These are phyloP conservation scores for Arvicanthis niloticus DNA, from an alignment of 2,113 vertebrate species.

Conservation along the genomic window DNA sequence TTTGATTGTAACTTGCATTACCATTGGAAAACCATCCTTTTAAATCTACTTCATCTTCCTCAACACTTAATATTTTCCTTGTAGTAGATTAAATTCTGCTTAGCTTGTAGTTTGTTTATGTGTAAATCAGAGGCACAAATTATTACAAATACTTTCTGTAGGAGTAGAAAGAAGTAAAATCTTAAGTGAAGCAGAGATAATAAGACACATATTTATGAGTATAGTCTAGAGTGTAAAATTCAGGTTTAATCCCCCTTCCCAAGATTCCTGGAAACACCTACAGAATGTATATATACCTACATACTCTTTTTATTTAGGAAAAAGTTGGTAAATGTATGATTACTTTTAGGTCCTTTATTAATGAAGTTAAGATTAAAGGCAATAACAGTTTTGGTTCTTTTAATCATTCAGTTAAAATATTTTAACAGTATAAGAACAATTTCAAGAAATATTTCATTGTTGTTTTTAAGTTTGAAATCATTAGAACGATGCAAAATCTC, in stretches of 20 bases:
- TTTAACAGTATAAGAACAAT: not conserved
- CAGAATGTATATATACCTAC: too few species aligned
- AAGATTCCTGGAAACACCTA: not conserved
- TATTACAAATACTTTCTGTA: not conserved
- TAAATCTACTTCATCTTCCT: too few species aligned
- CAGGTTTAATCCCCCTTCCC: not conserved
- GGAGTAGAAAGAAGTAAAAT: not conserved
- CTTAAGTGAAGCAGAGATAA: not conserved
- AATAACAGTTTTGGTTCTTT: not conserved
- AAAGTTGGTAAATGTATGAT: not conserved
- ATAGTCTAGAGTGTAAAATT: not conserved
- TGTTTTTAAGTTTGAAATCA: not conserved
- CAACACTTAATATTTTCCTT: not conserved
- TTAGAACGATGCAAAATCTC: not conserved
- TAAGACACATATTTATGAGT: not conserved
- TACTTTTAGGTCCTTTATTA: not conserved
- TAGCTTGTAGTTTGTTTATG: not conserved
- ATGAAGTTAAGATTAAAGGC: not conserved
- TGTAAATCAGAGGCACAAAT: not conserved
- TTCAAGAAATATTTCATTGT: not conserved
- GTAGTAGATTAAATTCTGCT: not conserved
- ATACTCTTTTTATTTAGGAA: not conserved
- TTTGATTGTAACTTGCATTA: too few species aligned
- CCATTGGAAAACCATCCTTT: too few species aligned
- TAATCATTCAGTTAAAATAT: not conserved